These are phyloP conservation scores for Coenonympha glycerion DNA, from an alignment of 2,888 invertebrate species.

Conservation along the genomic window DNA sequence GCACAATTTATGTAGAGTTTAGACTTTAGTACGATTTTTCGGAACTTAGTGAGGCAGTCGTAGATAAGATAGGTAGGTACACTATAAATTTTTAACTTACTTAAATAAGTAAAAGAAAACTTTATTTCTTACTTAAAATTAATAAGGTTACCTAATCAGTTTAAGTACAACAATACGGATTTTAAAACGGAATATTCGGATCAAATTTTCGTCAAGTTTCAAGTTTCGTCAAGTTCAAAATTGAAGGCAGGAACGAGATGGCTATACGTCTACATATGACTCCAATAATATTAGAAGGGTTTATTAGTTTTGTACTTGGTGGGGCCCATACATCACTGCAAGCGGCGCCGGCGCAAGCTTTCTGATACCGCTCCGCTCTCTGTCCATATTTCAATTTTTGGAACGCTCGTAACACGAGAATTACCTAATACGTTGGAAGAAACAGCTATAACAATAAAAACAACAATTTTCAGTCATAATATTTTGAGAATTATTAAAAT, in stretches of 20 bases:
- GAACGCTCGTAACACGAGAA: slow-evolving; percentile 30
- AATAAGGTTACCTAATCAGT: too few relatives aligned
- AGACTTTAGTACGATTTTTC: background rate
- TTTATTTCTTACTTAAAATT: too few relatives aligned
- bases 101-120: too few relatives aligned
- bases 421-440: background rate
- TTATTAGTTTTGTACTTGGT: slow-evolving; percentile 62
- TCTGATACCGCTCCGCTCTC: slow-evolving; percentile 51
- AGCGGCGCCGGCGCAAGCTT: slow-evolving; percentile 63
- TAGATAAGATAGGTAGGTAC: too few relatives aligned
- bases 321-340: slow-evolving; percentile 63
- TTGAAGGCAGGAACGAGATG: slow-evolving; percentile 38
- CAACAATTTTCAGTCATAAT: background rate
- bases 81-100: too few relatives aligned
- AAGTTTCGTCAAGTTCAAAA: too few relatives aligned
- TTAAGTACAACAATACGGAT: too few relatives aligned
- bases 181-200: too few relatives aligned
- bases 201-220: background rate
- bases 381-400: slow-evolving; percentile 48
- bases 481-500: slow-evolving; percentile 18
- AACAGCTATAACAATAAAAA: background rate
- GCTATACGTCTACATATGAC: slow-evolving; percentile 45
- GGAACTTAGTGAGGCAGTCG: too few relatives aligned
- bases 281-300: slow-evolving; percentile 50
- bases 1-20: background rate